These are phyloP conservation scores for Drosophila buzzatii DNA, from an alignment of 2,888 invertebrate genomes.

Conservation along the genomic window DNA sequence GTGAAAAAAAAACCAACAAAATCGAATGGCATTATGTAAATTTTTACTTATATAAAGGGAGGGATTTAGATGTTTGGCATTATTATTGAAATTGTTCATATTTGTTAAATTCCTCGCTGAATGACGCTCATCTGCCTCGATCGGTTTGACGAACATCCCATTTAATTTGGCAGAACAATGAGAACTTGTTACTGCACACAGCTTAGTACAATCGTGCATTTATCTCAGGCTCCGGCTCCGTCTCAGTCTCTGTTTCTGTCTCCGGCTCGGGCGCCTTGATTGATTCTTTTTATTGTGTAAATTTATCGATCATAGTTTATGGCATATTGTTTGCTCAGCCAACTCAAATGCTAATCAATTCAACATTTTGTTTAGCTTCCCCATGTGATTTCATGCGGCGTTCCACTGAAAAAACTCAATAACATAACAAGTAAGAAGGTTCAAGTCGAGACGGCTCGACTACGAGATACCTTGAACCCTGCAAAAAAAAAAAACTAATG, in stretches of 20 bases:
- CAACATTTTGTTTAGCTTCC: conserved; percentile 33
- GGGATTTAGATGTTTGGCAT: conserved; percentile 42
- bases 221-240: not conserved
- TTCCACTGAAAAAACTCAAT: conserved; percentile 5
- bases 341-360: conserved; percentile 49
- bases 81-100: conserved; percentile 51
- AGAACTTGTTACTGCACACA: conserved; percentile 68
- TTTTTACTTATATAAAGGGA: conserved; percentile 28
- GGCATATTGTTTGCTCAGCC: conserved; percentile 18
- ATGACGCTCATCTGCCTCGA: conserved; percentile 19
- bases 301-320: conserved; percentile 21
- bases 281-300: conserved; percentile 47
- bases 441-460: no score
- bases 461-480: no score
- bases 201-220: not conserved
- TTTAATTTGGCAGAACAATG: conserved; percentile 57
- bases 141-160: not conserved
- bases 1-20: conserved; percentile 3
- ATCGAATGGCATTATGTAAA: conserved; percentile 51
- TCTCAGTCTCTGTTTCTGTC: not conserved
- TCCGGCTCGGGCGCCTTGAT: conserved; percentile 36
- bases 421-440: not conserved
- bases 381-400: conserved; percentile 16
- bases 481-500: no score
- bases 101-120: conserved; percentile 10